Percentiles rank a stretch among this genome's conserved stretches.
These are phyloP conservation scores for Enteromius viviparus DNA, from an alignment of 2,797 vertebrate genomes.

Conservation along the genomic window DNA sequence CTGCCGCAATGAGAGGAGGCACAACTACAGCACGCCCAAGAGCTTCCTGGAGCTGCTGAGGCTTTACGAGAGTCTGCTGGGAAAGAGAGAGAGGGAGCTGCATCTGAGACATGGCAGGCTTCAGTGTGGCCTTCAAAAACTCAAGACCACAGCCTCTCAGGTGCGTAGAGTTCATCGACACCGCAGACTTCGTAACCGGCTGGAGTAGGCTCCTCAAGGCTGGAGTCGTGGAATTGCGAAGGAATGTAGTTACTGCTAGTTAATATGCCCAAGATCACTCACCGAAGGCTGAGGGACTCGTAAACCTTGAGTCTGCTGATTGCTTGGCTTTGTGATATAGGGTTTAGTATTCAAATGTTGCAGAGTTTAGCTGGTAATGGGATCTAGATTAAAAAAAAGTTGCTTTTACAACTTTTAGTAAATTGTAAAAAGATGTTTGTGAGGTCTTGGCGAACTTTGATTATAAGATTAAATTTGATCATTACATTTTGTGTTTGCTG, in stretches of 20 bases:
- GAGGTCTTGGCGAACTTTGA: neutral
- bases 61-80: conserved; percentile 80
- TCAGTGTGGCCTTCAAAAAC: conserved; percentile 80
- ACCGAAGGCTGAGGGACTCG: conserved; percentile 19
- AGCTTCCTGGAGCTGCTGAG: conserved; percentile 88
- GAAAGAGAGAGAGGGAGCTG: conserved; percentile 77
- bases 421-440: conserved; percentile 4
- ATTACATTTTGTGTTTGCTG: neutral
- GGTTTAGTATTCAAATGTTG: conserved; percentile 52
- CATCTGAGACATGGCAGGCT: conserved; percentile 76
- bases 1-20: conserved; percentile 78
- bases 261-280: conserved; percentile 24
- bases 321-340: conserved; percentile 41
- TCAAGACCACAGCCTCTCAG: conserved; percentile 82
- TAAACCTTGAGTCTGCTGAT: conserved; percentile 51
- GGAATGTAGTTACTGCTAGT: conserved; percentile 29
- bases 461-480: conserved; percentile 13
- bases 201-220: conserved; percentile 16
- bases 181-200: conserved; percentile 4
- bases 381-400: conserved; percentile 40
- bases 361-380: conserved; percentile 59
- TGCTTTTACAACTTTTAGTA: conserved; percentile 28
- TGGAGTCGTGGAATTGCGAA: conserved; percentile 34
- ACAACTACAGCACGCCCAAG: conserved; percentile 84
- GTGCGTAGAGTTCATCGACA: conserved; percentile 64